A percentile compares a stretch with the other conserved stretches of the same genome.
Conservation (phyloP, 1,140 invertebrate species). For the Drosophila elegans region DNA sequence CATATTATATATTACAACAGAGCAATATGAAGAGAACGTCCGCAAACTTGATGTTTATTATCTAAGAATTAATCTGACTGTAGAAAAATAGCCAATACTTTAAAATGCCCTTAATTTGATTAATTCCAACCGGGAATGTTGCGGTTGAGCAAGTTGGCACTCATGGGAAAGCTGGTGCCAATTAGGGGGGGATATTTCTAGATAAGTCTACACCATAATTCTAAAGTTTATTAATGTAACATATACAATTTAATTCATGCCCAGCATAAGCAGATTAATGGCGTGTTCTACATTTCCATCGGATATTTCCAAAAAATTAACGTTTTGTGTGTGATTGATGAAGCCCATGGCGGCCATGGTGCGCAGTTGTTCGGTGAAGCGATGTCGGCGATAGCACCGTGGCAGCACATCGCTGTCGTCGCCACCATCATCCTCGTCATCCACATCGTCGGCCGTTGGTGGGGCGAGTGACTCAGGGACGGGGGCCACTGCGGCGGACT, state of each 20-base stretch:
- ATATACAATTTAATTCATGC: background rate
- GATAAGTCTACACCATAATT: too few species aligned
- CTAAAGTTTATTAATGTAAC: too few species aligned
- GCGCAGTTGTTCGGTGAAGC: constrained; percentile 88
- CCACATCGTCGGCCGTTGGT: constrained; percentile 10
- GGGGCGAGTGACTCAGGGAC: constrained; percentile 3
- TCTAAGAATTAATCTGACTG: too few species aligned
- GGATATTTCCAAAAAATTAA: constrained; percentile 92
- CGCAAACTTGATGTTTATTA: too few species aligned
- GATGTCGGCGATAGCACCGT: constrained; percentile 66
- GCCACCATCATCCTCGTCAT: constrained; percentile 57
- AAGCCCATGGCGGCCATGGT: constrained; percentile 95
- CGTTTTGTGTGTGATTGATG: constrained; percentile 92
- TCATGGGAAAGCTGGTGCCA: too few species aligned
- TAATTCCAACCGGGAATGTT: too few species aligned
- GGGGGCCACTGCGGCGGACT: constrained; percentile 21
- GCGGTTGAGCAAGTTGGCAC: too few species aligned
- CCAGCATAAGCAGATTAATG: constrained; percentile 90
- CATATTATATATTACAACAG: too few species aligned
- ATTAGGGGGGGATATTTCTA: too few species aligned
- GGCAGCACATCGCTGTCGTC: constrained; percentile 77
- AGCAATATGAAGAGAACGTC: too few species aligned
- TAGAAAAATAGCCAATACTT: too few species aligned
- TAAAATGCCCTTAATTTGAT: too few species aligned
- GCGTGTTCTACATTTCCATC: constrained; percentile 95